Evolutionary conservation across 2,113 vertebrate species (phyloP), one percentile per base, ranked within the genome.

Genomic region (Lepisosteus osseus): DNA sequence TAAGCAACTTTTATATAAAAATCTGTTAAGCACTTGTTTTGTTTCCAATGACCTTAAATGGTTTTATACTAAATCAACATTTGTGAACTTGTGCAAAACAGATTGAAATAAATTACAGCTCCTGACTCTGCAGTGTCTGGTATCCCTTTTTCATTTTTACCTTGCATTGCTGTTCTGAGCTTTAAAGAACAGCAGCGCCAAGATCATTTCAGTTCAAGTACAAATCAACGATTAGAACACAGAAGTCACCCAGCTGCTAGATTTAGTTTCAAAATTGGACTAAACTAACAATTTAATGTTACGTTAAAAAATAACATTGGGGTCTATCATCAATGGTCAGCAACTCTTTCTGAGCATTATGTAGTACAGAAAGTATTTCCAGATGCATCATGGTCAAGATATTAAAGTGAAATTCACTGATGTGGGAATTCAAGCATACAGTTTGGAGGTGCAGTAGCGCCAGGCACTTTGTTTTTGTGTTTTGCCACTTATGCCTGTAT

Each of bases 1-100:
- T 83, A 83, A 82, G 65, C 76, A 70, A 64, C 54, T 73, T 80
- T 79, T 83, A 77, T 78, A 83, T 82, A 83, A 83, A 79, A 29
- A 65, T 65, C n/a, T 65, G 59, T 61, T 61, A 61, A 7, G 59
- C 59, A 61, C 59, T 15, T 61, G 6, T 61, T 29, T 29, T 29
- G 29, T 29, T 29, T 29, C 29, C 29, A 29, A 2, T 78, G 54
- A 75, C 78, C 72, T 78, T 68, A 72, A 75, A 83, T 79, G 47
- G 76, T 80, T 75, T 82, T 68, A 13, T 68, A 73, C 65, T 67
- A 75, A 73, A 82, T 79, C 65, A 40, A 82, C 67, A 29, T 82
- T 79, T 83, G 77, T 56, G 41, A 85, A 72, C 74, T 72, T 84
- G 80, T 84, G 75, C 76, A 71, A 79, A 83, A 77, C 62, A 76